phyloP scores from a whole-genome alignment of 2,888 invertebrate species.

The Microchrysa polita region DNA sequence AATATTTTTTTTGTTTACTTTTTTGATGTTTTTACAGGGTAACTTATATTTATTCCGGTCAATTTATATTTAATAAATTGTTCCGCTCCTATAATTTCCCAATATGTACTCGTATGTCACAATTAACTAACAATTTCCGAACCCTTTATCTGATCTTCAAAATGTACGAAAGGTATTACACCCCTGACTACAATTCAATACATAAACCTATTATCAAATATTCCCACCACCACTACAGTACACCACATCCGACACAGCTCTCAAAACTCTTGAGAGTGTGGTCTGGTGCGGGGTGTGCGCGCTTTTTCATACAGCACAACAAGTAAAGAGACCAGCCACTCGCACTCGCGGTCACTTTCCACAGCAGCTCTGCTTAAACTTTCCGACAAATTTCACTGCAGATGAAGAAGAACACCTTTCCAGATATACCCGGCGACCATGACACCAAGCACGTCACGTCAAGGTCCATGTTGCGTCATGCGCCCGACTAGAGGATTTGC shows the following conservation, averaged over 20 bases:
- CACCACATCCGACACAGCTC: not conserved
- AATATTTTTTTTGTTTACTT: no score
- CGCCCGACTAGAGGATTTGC: slow-evolving; percentile 28
- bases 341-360: slow-evolving; percentile 8
- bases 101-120: no score
- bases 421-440: slow-evolving; percentile 40
- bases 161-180: not conserved
- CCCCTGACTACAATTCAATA: not conserved
- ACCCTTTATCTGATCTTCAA: no score
- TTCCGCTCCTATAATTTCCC: no score
- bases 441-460: not conserved
- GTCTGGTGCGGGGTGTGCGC: not conserved
- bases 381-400: slow-evolving; percentile 48
- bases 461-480: not conserved
- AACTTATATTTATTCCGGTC: no score
- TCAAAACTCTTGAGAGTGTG: not conserved
- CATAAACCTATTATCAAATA: not conserved
- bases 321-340: not conserved
- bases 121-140: no score
- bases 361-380: slow-evolving; percentile 5
- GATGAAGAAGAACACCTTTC: slow-evolving; percentile 49
- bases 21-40: no score
- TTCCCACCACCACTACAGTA: not conserved
- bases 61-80: no score
- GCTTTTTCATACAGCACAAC: not conserved